Percentiles rank a stretch among this genome's conserved stretches.
phyloP scores from a whole-genome alignment of 2,113 vertebrate genomes.

The Cyprinodon brontotheroides region DNA sequence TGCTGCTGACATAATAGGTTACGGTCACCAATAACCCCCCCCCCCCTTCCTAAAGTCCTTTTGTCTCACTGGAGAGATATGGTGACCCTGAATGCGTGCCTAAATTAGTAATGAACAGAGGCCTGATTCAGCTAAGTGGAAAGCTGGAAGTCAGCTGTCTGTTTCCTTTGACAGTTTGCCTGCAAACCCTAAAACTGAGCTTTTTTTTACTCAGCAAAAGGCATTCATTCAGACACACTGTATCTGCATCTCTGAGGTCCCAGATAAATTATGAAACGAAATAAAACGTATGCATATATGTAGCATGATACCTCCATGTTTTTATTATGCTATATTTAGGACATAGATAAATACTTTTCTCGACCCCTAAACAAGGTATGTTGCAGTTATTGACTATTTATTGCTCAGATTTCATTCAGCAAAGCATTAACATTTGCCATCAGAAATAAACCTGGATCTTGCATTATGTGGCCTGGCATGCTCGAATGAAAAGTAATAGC shows the following conservation, averaged over 20 bases:
- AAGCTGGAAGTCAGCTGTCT: slow-evolving; percentile 9
- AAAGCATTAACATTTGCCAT: slow-evolving; percentile 61
- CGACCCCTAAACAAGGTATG: slow-evolving; percentile 15
- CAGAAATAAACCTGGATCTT: slow-evolving; percentile 53
- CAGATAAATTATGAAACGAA: slow-evolving; percentile 54
- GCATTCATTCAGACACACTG: slow-evolving; percentile 66
- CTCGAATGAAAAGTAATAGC: slow-evolving; percentile 76
- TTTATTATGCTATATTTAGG: slow-evolving; percentile 54
- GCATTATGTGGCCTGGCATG: slow-evolving; percentile 83
- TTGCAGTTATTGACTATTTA: slow-evolving; percentile 26
- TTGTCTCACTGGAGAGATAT: slow-evolving; percentile 60
- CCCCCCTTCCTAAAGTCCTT: slow-evolving; percentile 43
- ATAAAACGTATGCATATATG: slow-evolving; percentile 39
- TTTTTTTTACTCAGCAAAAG: slow-evolving; percentile 22
- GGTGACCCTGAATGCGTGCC: slow-evolving; percentile 68
- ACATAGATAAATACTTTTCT: slow-evolving; percentile 34
- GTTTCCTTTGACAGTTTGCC: neutral
- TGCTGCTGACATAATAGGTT: slow-evolving; percentile 71
- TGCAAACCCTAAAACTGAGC: slow-evolving; percentile 7
- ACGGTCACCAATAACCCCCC: slow-evolving; percentile 47
- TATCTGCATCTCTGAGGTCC: slow-evolving; percentile 65
- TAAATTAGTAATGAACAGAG: slow-evolving; percentile 18
- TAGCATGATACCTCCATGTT: slow-evolving; percentile 69
- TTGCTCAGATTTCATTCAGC: slow-evolving; percentile 22
- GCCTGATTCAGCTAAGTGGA: slow-evolving; percentile 24